These are phyloP conservation scores for Peromyscus eremicus DNA, from an alignment of 2,797 vertebrate species.

Conservation along the genomic window DNA sequence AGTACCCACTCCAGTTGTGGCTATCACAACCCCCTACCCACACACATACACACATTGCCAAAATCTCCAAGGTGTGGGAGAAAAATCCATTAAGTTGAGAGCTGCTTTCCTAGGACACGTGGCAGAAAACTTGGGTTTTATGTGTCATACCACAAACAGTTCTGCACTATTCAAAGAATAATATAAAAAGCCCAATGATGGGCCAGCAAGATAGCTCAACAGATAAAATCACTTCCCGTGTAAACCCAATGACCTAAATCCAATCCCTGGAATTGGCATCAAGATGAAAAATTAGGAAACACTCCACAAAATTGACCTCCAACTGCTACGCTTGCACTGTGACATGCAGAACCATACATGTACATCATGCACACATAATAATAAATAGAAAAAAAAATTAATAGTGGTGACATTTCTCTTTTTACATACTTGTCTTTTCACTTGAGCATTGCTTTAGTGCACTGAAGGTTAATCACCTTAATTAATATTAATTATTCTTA, in stretches of 20 bases:
- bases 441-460: neutral
- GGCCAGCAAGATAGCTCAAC: neutral
- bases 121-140: neutral
- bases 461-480: neutral
- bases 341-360: neutral
- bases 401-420: neutral
- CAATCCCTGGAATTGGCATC: neutral
- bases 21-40: neutral
- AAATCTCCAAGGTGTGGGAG: neutral
- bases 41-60: neutral
- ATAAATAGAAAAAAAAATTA: neutral
- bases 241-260: neutral
- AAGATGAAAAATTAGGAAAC: neutral
- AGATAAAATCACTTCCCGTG: neutral
- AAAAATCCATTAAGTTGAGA: neutral
- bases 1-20: accelerated
- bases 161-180: accelerated
- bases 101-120: neutral
- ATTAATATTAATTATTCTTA: neutral
- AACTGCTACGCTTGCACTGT: no score
- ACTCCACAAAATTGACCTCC: neutral
- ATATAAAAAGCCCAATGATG: neutral
- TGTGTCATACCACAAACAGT: neutral
- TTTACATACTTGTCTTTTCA: neutral
- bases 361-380: no score